Evolutionary conservation across 2,797 vertebrate species (phyloP).

Genomic region (Myoxocephalus aenaeus): DNA sequence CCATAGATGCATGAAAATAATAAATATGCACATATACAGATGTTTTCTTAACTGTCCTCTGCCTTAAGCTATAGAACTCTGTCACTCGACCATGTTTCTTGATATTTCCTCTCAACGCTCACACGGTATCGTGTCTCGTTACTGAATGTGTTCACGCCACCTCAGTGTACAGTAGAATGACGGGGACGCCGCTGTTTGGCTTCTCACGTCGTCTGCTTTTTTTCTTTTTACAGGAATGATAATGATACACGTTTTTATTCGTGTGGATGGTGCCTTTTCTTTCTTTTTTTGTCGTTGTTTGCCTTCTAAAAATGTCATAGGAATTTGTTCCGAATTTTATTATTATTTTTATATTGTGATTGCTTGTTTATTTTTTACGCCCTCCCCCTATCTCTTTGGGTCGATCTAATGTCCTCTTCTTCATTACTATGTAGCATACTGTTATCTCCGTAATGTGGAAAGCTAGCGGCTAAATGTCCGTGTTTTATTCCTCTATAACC

Average conservation of each 20-base stretch:
- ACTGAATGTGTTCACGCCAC: constrained; percentile 54
- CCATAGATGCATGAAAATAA: too few species aligned
- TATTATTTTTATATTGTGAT: constrained; percentile 3
- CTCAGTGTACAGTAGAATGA: constrained; percentile 46
- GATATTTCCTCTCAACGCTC: constrained; percentile 13
- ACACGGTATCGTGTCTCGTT: constrained; percentile 36
- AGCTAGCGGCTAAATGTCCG: constrained; percentile 55
- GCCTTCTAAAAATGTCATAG: constrained; percentile 54
- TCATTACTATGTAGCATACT: constrained; percentile 61
- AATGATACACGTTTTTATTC: constrained; percentile 59
- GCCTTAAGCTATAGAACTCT: constrained; percentile 77
- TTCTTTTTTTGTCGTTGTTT: constrained; percentile 16
- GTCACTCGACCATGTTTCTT: constrained; percentile 34
- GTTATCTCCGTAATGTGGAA: constrained; percentile 57
- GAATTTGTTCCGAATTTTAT: constrained; percentile 32
- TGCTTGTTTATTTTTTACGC: constrained; percentile 27
- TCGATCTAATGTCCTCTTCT: constrained; percentile 29
- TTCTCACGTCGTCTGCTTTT: constrained; percentile 9
- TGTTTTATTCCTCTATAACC: constrained; percentile 29
- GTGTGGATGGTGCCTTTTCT: constrained; percentile 79
- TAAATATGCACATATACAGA: too few species aligned
- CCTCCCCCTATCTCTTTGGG: constrained; percentile 21
- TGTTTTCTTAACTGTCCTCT: constrained; percentile 58
- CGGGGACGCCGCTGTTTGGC: constrained; percentile 13
- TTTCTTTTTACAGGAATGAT: constrained; percentile 44